Conservation (phyloP, 2,888 invertebrate genomes). For the Pseudococcus viburni region DNA sequence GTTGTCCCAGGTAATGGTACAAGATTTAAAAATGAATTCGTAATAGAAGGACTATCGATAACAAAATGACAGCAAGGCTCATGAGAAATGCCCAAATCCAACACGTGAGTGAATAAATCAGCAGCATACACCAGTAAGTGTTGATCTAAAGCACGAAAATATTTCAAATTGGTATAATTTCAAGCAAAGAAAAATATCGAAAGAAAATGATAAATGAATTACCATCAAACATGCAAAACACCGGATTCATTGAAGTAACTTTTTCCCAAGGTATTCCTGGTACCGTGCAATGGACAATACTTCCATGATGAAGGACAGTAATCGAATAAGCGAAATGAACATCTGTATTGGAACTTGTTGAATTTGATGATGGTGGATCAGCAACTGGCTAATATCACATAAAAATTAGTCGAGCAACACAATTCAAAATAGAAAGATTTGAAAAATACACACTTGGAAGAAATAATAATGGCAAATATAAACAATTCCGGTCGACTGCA, state of each 20-base stretch:
- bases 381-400: neutral
- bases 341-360: constrained; percentile 50
- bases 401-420: constrained; percentile 8
- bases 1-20: constrained; percentile 58
- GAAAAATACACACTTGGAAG: constrained; percentile 75
- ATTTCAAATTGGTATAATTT: constrained; percentile 8
- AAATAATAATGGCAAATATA: constrained; percentile 80
- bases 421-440: neutral
- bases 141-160: constrained; percentile 75
- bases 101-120: constrained; percentile 85
- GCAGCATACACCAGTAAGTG: constrained; percentile 88
- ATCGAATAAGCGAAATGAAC: constrained; percentile 90
- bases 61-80: constrained; percentile 88
- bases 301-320: constrained; percentile 86
- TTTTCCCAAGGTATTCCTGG: constrained; percentile 85
- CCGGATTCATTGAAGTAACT: constrained; percentile 83
- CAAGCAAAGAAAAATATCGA: neutral
- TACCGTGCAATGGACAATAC: constrained; percentile 86
- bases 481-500: constrained; percentile 82
- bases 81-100: constrained; percentile 87
- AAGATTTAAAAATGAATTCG: constrained; percentile 31
- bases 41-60: constrained; percentile 69
- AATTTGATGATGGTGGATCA: neutral
- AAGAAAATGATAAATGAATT: neutral
- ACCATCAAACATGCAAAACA: constrained; percentile 82